Conservation (phyloP, 2,888 invertebrate species). For the Melieria crassipennis region DNA sequence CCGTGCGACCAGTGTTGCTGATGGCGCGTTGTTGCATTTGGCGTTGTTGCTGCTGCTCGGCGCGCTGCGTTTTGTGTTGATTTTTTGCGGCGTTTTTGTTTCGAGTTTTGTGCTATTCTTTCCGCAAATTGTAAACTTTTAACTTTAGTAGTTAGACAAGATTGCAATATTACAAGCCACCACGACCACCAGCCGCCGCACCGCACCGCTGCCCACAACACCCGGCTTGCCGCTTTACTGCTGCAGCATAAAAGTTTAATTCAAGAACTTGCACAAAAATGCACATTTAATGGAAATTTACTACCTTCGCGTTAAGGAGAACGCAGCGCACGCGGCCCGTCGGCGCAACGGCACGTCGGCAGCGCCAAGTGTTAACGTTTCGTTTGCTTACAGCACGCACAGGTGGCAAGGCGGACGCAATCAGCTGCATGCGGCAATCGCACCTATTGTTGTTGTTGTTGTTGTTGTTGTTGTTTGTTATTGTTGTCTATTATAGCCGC, state of each 20-base stretch:
- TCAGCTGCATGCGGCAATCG: neutral
- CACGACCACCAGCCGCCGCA: conserved; percentile 22
- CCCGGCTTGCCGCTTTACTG: conserved; percentile 30
- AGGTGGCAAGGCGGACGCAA: neutral
- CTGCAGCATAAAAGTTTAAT: conserved; percentile 56
- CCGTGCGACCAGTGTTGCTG: no score
- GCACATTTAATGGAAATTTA: conserved; percentile 63
- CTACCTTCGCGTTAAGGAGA: conserved; percentile 46
- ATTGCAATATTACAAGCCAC: conserved; percentile 54
- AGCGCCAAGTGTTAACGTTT: conserved; percentile 24
- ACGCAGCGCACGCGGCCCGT: conserved; percentile 2
- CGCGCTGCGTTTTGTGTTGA: no score
- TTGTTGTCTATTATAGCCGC: neutral
- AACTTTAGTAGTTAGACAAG: conserved; percentile 54
- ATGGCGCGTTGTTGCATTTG: no score
- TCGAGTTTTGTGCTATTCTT: conserved; percentile 4
- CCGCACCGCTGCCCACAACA: no score
- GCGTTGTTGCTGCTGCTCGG: no score
- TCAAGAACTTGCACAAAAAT: conserved; percentile 61
- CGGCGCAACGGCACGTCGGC: neutral
- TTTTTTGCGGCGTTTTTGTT: no score
- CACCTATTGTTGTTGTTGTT: neutral
- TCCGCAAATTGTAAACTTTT: conserved; percentile 49
- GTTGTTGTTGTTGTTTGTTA: conserved; percentile 5
- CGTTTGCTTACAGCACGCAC: conserved; percentile 5